Evolutionary conservation across 1,140 invertebrate genomes (phyloP).

Genomic region (Zaprionus taronus): DNA sequence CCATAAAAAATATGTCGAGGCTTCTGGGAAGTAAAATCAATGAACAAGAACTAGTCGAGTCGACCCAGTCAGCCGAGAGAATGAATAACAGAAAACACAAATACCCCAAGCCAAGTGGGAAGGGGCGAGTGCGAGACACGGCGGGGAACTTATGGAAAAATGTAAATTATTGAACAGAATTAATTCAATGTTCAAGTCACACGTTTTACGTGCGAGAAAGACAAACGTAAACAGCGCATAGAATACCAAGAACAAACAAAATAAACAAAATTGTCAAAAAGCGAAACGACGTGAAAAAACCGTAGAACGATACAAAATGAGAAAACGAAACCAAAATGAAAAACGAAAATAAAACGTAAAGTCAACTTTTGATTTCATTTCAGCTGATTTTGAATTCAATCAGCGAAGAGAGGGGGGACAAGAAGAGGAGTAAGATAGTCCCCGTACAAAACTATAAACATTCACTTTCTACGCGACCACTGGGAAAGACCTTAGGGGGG

Average conservation of each 20-base stretch:
- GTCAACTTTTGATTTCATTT: conserved; percentile 55
- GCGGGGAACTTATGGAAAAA: conserved; percentile 26
- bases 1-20: conserved; percentile 30
- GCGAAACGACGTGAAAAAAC: conserved; percentile 13
- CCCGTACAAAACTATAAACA: conserved; percentile 25
- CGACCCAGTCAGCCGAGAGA: conserved; percentile 54
- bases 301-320: conserved; percentile 9
- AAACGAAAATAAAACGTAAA: conserved; percentile 13
- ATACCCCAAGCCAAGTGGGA: not conserved
- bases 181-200: conserved; percentile 81
- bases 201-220: conserved; percentile 75
- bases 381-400: conserved; percentile 42
- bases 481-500: conserved; percentile 6
- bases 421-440: conserved; percentile 3
- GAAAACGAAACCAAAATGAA: not conserved
- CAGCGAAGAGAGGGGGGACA: not conserved
- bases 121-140: no score
- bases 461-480: conserved; percentile 63
- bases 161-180: conserved; percentile 80
- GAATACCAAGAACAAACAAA: conserved; percentile 36
- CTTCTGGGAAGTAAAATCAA: conserved; percentile 52
- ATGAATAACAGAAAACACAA: conserved; percentile 58
- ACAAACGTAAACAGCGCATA: conserved; percentile 57
- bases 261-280: conserved; percentile 60
- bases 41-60: conserved; percentile 60